Base-by-base conservation (phyloP, 92 coral and sea anemone species). In the Meandrina meandrites region DNA sequence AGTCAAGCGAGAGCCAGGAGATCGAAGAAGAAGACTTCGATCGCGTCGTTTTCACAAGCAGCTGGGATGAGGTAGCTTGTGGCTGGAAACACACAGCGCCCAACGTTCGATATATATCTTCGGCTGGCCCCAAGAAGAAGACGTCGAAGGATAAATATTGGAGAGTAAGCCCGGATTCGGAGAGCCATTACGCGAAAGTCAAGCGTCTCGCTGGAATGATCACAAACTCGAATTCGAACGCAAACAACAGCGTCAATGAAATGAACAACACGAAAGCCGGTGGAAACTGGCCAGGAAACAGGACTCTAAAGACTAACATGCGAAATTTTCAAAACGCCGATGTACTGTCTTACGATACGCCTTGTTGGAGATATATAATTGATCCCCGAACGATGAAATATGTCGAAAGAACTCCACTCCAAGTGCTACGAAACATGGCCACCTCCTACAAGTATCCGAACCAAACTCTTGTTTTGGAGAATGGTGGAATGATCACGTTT, bases 361-460 rank as follows among this genome's bases (percentile, higher is more conserved):
- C 98, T 78, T 93, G 98, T 53, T 97, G 99, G 99, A 90, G 99
- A 88, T 95, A 93, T 37, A 92, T 97, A 22, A 75, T 97, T 58
- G 97, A 97, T 73, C 99, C 99, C n/a, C 91, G 94, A 60, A 90
- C 90, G 68, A 85, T 85, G 74, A 84, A 83, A 16, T 97, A 97
- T 40, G 88, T 97, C 24, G 94, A 95, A 53, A 93, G 99, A 48
- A 92, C 88, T 37, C 94, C 91, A 28, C 90, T 95, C 0, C 92
- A 91, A 71, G 84, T 86, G 42, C 90, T 95, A 16, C 89, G 96
- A 80, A 88, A 81, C 24, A 78, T 91, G 36, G 76, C 62, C 73
- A 88, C 90, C 60, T 80, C 88, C 67, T 86, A 85, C 42, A 91
- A 84, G 30, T 87, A 87, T 68, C 75, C 78, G 37, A 90, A 90